Evolutionary conservation across 2,113 vertebrate genomes (phyloP).

Genomic region (Heterocephalus glaber): DNA sequence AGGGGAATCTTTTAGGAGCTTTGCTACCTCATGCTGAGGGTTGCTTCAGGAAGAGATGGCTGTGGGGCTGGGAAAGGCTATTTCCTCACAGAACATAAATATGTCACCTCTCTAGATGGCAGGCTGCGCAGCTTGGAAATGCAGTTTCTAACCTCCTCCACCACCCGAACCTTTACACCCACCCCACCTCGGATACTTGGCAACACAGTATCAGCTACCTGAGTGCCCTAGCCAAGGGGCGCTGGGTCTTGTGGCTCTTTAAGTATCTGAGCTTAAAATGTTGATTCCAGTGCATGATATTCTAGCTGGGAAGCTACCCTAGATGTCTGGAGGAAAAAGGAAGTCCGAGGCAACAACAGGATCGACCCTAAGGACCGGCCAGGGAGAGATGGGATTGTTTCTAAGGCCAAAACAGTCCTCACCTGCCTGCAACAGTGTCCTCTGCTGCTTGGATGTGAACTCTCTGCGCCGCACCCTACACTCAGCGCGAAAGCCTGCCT

Average conservation of each 20-base stretch:
- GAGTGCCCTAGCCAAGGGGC: background rate
- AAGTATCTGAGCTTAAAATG: background rate
- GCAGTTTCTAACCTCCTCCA: background rate
- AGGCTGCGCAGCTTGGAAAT: background rate
- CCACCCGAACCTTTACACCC: background rate
- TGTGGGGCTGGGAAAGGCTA: background rate
- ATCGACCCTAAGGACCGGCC: background rate
- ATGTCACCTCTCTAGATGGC: conserved; percentile 27
- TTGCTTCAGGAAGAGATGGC: background rate
- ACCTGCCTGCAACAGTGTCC: rapidly evolving
- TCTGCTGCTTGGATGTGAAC: background rate
- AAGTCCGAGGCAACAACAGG: rapidly evolving
- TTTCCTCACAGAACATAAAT: background rate
- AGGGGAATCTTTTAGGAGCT: background rate
- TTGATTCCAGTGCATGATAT: background rate
- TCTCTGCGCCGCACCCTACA: background rate
- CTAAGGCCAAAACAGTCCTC: rapidly evolving
- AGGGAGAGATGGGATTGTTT: background rate
- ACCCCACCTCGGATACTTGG: background rate
- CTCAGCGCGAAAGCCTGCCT: background rate
- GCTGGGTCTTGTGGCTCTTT: background rate
- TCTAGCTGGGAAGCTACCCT: background rate
- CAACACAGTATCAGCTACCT: rapidly evolving
- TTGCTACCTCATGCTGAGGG: rapidly evolving
- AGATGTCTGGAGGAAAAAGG: background rate